Conservation (phyloP, 1,140 invertebrate species). For the Drosophila hydei region DNA sequence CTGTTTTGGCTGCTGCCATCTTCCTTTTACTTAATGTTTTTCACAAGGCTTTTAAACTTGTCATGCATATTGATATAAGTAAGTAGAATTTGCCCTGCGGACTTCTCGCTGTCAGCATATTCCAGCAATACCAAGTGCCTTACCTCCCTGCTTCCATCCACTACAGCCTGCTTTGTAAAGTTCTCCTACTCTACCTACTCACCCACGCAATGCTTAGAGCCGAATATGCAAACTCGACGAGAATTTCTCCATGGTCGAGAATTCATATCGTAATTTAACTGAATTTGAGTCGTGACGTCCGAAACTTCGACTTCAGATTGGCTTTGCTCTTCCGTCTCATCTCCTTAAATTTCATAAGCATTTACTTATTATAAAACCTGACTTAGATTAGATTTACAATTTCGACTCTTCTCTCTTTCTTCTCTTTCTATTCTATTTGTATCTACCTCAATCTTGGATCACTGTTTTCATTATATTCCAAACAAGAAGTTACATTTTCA, state of each 20-base stretch:
- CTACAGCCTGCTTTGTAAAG: not conserved
- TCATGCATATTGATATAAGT: conserved; percentile 72
- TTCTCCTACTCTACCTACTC: not conserved
- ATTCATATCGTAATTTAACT: conserved; percentile 40
- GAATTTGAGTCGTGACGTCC: conserved; percentile 12
- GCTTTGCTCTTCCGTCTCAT: conserved; percentile 6
- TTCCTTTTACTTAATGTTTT: conserved; percentile 53
- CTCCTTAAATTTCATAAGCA: not conserved
- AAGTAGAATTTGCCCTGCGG: conserved; percentile 57
- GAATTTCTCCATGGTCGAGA: conserved; percentile 17
- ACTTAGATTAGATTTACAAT: not conserved
- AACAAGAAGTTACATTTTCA: too few relatives aligned
- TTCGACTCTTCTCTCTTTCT: too few relatives aligned
- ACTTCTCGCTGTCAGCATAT: conserved; percentile 58
- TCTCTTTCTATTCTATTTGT: too few relatives aligned
- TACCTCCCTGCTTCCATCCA: not conserved
- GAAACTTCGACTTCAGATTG: conserved; percentile 28
- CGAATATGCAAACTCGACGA: conserved; percentile 41
- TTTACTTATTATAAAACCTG: too few relatives aligned
- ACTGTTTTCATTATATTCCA: too few relatives aligned
- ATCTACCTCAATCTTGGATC: too few relatives aligned
- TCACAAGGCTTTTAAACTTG: conserved; percentile 70
- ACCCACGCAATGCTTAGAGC: not conserved
- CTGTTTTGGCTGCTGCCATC: not conserved
- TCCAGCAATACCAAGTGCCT: not conserved